Base-by-base conservation (phyloP, 2,888 invertebrate species). In the Drosophila kuntzei region DNA sequence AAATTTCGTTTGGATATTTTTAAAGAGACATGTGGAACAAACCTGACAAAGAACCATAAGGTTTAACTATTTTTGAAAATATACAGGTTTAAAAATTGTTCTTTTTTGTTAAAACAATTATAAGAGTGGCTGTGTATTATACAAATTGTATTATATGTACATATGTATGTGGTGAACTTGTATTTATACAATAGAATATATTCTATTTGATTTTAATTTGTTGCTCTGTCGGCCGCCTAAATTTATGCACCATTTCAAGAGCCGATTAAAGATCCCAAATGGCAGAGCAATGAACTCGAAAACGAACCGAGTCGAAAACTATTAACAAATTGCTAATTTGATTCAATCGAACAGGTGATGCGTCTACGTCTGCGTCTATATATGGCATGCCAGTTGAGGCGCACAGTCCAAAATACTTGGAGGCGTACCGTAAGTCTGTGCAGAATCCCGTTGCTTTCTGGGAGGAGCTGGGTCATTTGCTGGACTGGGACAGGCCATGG, bases 401-500 rank as follows among this genome's bases (percentile, higher is more conserved):
- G 1, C 90, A 93, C 64, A 93, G 92, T 87, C 92, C 93, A 8
- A 89, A 93, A 77, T 97, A 95, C 83, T 93, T 95, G 76, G 94
- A 95, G 53, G 94, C 94, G 0, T 95, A 95, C 85, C 93, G 93
- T 7, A 94, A 94, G 58, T 97, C 97, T 0, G 90, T 97, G 67
- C 94, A 95, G 69, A 94, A 95, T 72, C 97, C 98, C 0, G 96
- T 96, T 74, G 95, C 95, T 39, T 98, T 98, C 92, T 98, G 98
- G 98, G 94, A 94, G 0, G 96, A 97, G 84, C 94, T 96, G n/a
- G 97, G 95, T 0, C 80, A 90, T 6, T 93, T 94, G 61, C 92
- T 98, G 12, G 94, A 95, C 51, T 98, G 98, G 98, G 94, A 94
- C 46, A 96, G 95, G 77, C 96, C 96, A 0, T 98, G 97, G 97